Base-by-base conservation (phyloP, 2,113 vertebrate species). In the Anoplopoma fimbria region DNA sequence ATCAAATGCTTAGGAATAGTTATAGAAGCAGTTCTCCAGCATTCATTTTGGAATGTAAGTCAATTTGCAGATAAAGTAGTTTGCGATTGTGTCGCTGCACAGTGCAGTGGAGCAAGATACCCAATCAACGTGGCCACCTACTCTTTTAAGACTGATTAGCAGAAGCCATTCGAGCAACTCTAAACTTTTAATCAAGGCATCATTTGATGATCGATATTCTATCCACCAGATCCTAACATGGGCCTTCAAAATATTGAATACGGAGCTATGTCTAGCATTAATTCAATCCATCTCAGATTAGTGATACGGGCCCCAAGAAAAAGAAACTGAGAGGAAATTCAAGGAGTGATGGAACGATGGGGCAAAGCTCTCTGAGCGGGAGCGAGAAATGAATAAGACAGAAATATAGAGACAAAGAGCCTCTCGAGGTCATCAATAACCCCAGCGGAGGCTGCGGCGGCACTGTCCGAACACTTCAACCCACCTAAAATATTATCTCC, bases 401-500 rank as follows among this genome's bases (percentile, higher is more conserved):
- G 73, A 78, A 83, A 79, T 29, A 36, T 25, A 3, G 63, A 84
- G 76, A 84, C 72, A 88, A 85, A 89, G 78, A 86, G 68, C 75
- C 63, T 65, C 72, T 63, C 4, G n/a, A 14, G 55, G 77, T 87
- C 89, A 88, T 93, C 89, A 89, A 92, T 94, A 88, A 92, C 80
- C 31, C 62, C 12, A 72, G 51, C 80, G n/a, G 83, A 87, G 85
- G 87, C 87, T 68, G 49, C 45, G 29, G 82, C 81, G 29, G 72
- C 78, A 31, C 64, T 67, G 85, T 88, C 89, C 63, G 29, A 87
- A 79, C 85, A 86, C 84, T 84, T 82, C 77, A 77, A 40, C 70
- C 42, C 62, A 23, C 65, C 82, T 91, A 83, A 93, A 93, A 93
- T 93, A 91, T 93, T 83, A 91, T 91, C 87, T 90, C 85, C 85